A percentile compares a stretch with the other conserved stretches of the same genome.
phyloP scores from a whole-genome alignment of 92 coral and sea anemone species.

The Zoanthus sansibaricus region DNA sequence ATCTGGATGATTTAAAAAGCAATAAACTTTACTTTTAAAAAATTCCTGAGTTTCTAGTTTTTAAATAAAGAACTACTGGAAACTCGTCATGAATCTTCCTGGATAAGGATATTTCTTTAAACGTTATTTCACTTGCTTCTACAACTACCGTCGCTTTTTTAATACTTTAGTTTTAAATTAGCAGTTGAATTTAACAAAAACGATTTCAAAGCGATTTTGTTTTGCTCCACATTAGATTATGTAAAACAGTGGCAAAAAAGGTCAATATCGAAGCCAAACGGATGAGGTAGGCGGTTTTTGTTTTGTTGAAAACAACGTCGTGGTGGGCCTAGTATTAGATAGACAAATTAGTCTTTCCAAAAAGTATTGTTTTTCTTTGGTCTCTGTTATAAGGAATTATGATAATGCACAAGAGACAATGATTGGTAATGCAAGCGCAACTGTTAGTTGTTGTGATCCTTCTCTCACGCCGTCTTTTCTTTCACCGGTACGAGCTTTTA shows the following conservation, averaged over 20 bases:
- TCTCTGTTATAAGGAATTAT: background rate
- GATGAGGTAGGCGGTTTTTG: background rate
- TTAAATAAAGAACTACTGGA: too few species aligned
- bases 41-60: too few species aligned
- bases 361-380: background rate
- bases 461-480: too few species aligned
- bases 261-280: background rate
- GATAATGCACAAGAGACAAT: background rate
- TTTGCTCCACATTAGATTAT: background rate
- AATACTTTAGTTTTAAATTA: background rate
- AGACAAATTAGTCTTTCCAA: slow-evolving; percentile 4
- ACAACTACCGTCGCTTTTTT: background rate
- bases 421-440: background rate
- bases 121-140: background rate
- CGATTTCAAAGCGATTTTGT: background rate
- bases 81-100: too few species aligned
- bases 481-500: too few species aligned
- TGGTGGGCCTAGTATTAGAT: too few species aligned
- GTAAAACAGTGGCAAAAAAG: background rate
- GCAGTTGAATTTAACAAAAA: background rate
- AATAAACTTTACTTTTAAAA: too few species aligned
- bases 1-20: too few species aligned
- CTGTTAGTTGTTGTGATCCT: too few species aligned
- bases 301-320: background rate
- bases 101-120: too few species aligned